These are phyloP conservation scores for Coreoperca whiteheadi DNA, from an alignment of 2,113 vertebrate genomes.

Conservation along the genomic window DNA sequence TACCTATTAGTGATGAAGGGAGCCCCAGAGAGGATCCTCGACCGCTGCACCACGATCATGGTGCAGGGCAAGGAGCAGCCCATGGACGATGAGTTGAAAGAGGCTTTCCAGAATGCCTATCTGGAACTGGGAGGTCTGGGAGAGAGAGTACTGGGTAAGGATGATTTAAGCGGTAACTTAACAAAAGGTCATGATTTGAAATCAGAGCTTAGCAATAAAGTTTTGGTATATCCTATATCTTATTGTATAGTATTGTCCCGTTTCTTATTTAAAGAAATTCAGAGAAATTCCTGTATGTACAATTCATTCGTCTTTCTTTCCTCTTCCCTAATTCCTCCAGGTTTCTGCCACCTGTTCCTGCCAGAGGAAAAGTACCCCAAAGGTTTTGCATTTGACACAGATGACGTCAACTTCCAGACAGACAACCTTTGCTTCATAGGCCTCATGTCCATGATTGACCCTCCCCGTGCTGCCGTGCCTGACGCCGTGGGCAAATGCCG, in stretches of 20 bases:
- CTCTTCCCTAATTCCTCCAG: constrained; percentile 65
- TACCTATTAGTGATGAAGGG: constrained; percentile 96
- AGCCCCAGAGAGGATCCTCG: constrained; percentile 92
- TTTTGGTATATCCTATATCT: not conserved
- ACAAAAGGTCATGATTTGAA: not conserved
- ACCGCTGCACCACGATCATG: constrained; percentile 91
- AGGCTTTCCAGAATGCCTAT: constrained; percentile 94
- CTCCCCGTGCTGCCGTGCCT: constrained; percentile 90
- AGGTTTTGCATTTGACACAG: constrained; percentile 93
- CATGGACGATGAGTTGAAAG: constrained; percentile 92
- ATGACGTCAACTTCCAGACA: constrained; percentile 92
- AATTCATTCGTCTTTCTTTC: not conserved
- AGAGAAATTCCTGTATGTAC: not conserved
- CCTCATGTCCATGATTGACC: constrained; percentile 96
- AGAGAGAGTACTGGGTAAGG: constrained; percentile 76
- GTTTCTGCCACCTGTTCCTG: constrained; percentile 91
- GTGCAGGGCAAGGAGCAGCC: constrained; percentile 92
- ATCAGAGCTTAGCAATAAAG: not conserved
- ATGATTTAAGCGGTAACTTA: not conserved
- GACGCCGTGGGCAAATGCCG: constrained; percentile 94
- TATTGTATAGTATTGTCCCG: not conserved
- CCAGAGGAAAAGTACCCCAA: constrained; percentile 91
- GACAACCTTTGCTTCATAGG: constrained; percentile 94
- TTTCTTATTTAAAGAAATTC: not conserved
- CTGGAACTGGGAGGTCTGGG: constrained; percentile 90